phyloP scores from a whole-genome alignment of 2,797 vertebrate genomes.

The Falco concolor region DNA sequence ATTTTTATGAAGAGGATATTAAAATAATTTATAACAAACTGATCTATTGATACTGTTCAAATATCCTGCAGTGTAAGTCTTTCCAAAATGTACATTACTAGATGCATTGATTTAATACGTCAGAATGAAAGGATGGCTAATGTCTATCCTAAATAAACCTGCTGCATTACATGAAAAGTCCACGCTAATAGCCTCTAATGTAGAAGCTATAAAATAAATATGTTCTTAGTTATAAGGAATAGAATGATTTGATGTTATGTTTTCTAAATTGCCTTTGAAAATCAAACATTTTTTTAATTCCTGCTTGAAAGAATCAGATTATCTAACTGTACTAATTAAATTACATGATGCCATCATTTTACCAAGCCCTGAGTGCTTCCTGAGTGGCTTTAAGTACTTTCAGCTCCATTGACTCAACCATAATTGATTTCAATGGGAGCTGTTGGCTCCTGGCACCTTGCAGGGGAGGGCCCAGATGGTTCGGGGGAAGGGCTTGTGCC shows the following conservation, averaged over 20 bases:
- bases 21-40: background rate
- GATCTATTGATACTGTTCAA: background rate
- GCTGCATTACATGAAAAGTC: background rate
- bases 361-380: background rate
- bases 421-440: background rate
- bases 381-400: background rate
- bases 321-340: background rate
- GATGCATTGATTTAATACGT: background rate
- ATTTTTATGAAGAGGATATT: background rate
- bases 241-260: background rate
- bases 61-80: background rate
- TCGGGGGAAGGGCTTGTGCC: background rate
- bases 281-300: background rate
- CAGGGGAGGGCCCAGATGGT: background rate
- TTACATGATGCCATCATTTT: background rate
- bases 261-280: conserved; percentile 13
- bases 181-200: background rate
- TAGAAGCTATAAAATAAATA: background rate
- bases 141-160: background rate
- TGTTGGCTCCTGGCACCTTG: background rate
- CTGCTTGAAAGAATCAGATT: background rate
- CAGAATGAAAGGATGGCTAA: background rate
- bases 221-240: background rate
- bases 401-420: background rate
- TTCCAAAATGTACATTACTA: background rate